Evolutionary conservation across 2,888 invertebrate species (phyloP), one percentile per base, ranked within the genome.

Genomic region (Subacronicta megacephala): DNA sequence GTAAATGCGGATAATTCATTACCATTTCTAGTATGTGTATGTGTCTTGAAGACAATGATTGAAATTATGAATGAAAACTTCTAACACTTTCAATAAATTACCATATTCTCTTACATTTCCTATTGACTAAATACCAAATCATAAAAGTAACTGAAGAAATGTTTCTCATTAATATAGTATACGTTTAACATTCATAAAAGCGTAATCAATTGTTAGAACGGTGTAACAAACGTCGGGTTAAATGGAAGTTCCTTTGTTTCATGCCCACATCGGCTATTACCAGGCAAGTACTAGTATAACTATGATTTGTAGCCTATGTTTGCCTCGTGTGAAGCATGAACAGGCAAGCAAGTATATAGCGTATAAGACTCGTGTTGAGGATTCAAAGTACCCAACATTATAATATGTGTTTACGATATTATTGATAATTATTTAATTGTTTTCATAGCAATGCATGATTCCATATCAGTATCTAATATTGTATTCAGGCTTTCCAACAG

Each of bases 201-300:
- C 33, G 18, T 29, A 62, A 67, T 61, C 29, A 66, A 44, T 50
- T 50, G 41, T 37, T 33, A 18, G 23, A 16, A 72, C 79, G 78
- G 84, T 83, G 82, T 82, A 65, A 81, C 52, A 64, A 53, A 29
- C 40, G 50, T 42, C 37, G 26, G 18, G 49, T 62, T 75, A 76
- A 78, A 76, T 80, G 69, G 71, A 64, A 63, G 77, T 66, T 65
- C 69, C 80, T 83, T 83, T 83, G 83, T 83, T 82, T 77, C 66
- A 57, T 63, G 61, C 64, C 66, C 68, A 71, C 65, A 77, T 75
- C 46, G 72, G 63, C 75, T 66, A 64, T 71, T 70, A 75, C 75
- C 40, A 57, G 55, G 43, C 38, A 50, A 60, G 67, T 65, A 58
- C 62, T 62, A 62, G 69, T 64, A 68, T 66, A 62, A 69, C 54